These are phyloP conservation scores for Ormyrus labotus DNA, from an alignment of 2,888 invertebrate species.

Conservation along the genomic window DNA sequence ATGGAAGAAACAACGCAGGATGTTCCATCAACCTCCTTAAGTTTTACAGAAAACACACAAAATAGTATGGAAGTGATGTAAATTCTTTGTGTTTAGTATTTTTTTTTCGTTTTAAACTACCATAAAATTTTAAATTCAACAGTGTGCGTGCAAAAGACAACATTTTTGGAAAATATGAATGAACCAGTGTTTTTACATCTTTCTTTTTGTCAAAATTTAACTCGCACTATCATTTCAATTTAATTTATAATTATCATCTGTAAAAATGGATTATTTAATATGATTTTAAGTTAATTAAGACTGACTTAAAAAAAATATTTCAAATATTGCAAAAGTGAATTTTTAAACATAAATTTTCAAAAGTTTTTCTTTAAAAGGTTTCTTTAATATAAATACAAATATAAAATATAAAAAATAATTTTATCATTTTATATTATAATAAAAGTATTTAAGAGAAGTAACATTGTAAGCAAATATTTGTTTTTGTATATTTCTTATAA, in stretches of 20 bases:
- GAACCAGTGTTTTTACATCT: constrained; percentile 11
- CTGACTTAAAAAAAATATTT: constrained; percentile 40
- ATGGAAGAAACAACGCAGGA: constrained; percentile 70
- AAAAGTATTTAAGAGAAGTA: neutral
- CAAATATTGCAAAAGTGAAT: constrained; percentile 2
- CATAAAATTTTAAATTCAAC: constrained; percentile 30
- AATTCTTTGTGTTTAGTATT: constrained; percentile 57
- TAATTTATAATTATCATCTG: constrained; percentile 54
- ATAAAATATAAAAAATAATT: constrained; percentile 4
- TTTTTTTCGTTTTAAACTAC: constrained; percentile 37
- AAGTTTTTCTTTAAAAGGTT: too few species aligned
- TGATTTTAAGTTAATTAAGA: constrained; percentile 40
- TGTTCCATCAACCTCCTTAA: constrained; percentile 69
- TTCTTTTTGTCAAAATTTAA: constrained; percentile 3
- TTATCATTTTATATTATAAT: constrained; percentile 14
- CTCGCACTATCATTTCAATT: constrained; percentile 45
- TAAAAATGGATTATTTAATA: constrained; percentile 41
- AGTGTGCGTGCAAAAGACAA: constrained; percentile 16
- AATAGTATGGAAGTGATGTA: constrained; percentile 75
- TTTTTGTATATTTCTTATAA: constrained; percentile 32
- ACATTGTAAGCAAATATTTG: constrained; percentile 3
- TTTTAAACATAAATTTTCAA: neutral
- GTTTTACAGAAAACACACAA: constrained; percentile 72
- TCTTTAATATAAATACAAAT: neutral
- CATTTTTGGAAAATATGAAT: constrained; percentile 25